Evolutionary conservation across 2,888 invertebrate species (phyloP), one percentile per base, ranked within the genome.

Genomic region (Drosophila eohydei): DNA sequence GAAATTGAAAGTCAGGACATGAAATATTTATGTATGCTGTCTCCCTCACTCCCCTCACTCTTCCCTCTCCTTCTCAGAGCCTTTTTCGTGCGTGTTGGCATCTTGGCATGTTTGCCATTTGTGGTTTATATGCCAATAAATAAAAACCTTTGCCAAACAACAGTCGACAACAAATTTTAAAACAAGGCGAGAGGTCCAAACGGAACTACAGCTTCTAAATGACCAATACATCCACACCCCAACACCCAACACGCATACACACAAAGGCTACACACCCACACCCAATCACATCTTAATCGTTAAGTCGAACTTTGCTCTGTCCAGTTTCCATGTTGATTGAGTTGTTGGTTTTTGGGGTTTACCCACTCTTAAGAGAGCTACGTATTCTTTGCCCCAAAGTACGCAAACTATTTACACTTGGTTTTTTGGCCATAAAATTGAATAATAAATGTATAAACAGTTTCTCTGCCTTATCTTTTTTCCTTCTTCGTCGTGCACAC

Each of bases 1-100:
- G 86, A 83, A 83, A 83, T 83, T 86, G 86, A 83, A 83, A 83
- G 83, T 83, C 83, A 83, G 74, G 86, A 83, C 83, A 86, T 83
- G 83, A 86, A 83, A 83, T 83, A 83, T 83, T 86, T 83, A 83
- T 83, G 81, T 83, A 50, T 63, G 40, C 44, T 32, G 30, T 21
- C 41, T 28, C n/a, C 6, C n/a, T 28, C 3, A 4, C 12, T 34
- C 44, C 44, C 2, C 12, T 3, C 2, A 0, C 28, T 12, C 16
- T 11, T 32, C 2, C n/a, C 51, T 5, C 41, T 4, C 12, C 30
- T 12, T 12, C 8, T 14, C 46, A 38, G 8, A 16, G 21, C 28
- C 34, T 26, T 50, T 21, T 21, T 11, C 71, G 78, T 78, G 78
- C 83, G 74, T 71, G 72, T 69, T 78, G 79, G 71, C 72, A 64